Percentiles rank a stretch among this genome's conserved stretches.
These are phyloP conservation scores for Haliclona indistincta DNA, from an alignment of 37 sponge, comb jelly and placozoan genomes.

Conservation along the genomic window DNA sequence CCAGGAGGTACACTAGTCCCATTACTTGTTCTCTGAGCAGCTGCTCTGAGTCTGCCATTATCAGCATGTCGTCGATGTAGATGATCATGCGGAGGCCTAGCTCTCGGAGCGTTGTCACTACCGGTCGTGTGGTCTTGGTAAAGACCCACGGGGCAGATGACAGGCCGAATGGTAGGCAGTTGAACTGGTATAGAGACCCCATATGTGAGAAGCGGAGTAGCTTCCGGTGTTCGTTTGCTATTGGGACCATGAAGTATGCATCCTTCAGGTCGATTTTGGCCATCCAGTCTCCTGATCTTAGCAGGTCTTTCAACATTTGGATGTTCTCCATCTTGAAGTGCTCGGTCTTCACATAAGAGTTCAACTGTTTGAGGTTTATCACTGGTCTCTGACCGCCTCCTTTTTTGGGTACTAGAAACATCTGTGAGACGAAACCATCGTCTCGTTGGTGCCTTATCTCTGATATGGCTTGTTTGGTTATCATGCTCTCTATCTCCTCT, in stretches of 20 bases:
- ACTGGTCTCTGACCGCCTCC: slow-evolving; percentile 24
- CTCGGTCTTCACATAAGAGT: slow-evolving; percentile 19
- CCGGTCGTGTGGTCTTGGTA: not conserved
- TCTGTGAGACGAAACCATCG: not conserved
- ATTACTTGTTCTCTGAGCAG: not conserved
- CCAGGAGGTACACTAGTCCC: not conserved
- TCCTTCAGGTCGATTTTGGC: slow-evolving; percentile 50
- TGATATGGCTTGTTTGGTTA: slow-evolving; percentile 11
- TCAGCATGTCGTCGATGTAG: no score
- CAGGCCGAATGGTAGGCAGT: slow-evolving; percentile 4
- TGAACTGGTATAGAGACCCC: slow-evolving; percentile 8
- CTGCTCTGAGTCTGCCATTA: not conserved
- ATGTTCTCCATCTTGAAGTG: slow-evolving; percentile 40
- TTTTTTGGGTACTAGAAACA: slow-evolving; percentile 21
- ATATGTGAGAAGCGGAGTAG: slow-evolving; percentile 17
- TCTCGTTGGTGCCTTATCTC: not conserved
- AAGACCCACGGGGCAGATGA: not conserved
- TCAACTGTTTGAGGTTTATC: slow-evolving; percentile 21
- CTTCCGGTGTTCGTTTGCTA: not conserved
- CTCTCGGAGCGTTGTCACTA: no score
- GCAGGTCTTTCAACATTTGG: not conserved
- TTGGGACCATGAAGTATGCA: slow-evolving; percentile 41
- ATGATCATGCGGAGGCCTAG: no score
- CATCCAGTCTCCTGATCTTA: slow-evolving; percentile 16
- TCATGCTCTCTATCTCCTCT: slow-evolving; percentile 23